Evolutionary conservation across 2,888 invertebrate genomes (phyloP), one percentile per base, ranked within the genome.

Genomic region (Celastrina argiolus): DNA sequence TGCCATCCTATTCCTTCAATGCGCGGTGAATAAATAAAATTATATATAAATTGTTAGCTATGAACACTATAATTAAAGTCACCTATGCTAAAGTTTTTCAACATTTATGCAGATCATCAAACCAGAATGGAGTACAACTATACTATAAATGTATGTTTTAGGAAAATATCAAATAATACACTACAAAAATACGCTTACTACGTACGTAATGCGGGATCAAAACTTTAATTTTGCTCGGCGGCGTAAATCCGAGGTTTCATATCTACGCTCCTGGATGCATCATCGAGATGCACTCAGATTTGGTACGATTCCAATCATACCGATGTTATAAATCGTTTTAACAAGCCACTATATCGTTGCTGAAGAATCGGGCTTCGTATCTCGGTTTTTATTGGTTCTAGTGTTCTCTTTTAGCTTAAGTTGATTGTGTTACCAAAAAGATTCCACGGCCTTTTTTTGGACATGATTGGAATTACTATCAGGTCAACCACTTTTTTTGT

Each of bases 151-250:
- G n/a, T n/a, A n/a, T n/a, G n/a, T n/a, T n/a, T n/a, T n/a, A n/a
- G n/a, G n/a, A n/a, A 10, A 36, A 12, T 36, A 36, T 36, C 42
- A 42, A 42, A 56, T 28, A 14, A n/a, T n/a, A 56, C 14, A 42
- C 31, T 31, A 65, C n/a, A 63, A 56, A 45, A 64, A 64, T 14
- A 61, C 45, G 45, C 51, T 22, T 26, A 51, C 51, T 69, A 51
- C 68, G 71, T 65, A 70, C 70, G 51, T 7, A 28, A 22, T 34
- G 10, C 64, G 22, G 64, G 64, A 61, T 66, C 67, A 70, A 69
- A 71, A 71, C 70, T 70, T 70, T 71, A 72, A 72, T 72, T 71
- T 67, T 69, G 67, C 69, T 68, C 64, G 63, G 64, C 64, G 67
- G 69, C 69, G 67, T 68, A 70, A 68, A 65, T 67, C 64, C 65